Evolutionary conservation across 2,797 vertebrate genomes (phyloP).

Genomic region (Leuciscus waleckii): DNA sequence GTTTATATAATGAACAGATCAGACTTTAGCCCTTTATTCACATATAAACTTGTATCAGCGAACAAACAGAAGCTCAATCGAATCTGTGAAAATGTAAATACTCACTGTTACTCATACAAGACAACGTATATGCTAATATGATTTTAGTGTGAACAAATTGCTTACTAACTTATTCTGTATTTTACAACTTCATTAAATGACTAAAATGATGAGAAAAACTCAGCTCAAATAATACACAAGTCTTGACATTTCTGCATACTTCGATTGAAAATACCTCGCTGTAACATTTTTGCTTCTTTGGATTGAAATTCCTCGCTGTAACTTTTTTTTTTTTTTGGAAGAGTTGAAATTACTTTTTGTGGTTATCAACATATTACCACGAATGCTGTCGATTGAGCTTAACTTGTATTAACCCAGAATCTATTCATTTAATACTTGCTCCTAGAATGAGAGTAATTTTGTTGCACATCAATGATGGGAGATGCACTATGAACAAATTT

Average conservation of each 20-base stretch:
- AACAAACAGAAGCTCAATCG: too few species aligned
- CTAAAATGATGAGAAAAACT: not conserved
- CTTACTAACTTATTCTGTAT: not conserved
- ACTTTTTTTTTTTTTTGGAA: not conserved
- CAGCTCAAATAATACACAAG: not conserved
- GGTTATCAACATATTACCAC: conserved; percentile 5
- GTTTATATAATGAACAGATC: too few species aligned
- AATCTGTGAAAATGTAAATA: not conserved
- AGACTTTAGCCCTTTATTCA: too few species aligned
- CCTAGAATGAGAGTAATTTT: not conserved
- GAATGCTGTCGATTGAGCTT: conserved; percentile 6
- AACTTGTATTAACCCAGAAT: conserved; percentile 7
- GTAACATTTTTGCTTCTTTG: not conserved
- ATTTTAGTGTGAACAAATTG: not conserved
- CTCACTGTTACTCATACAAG: not conserved
- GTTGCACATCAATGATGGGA: not conserved
- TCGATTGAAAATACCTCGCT: not conserved
- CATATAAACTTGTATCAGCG: too few species aligned
- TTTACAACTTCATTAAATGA: not conserved
- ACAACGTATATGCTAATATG: not conserved
- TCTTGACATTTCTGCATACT: not conserved
- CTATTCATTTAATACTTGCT: not conserved
- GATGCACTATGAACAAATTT: not conserved
- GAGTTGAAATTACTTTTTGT: conserved; percentile 7
- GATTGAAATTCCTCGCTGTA: not conserved